phyloP scores from a whole-genome alignment of 1,140 invertebrate genomes.

The Temnothorax curvispinosus region DNA sequence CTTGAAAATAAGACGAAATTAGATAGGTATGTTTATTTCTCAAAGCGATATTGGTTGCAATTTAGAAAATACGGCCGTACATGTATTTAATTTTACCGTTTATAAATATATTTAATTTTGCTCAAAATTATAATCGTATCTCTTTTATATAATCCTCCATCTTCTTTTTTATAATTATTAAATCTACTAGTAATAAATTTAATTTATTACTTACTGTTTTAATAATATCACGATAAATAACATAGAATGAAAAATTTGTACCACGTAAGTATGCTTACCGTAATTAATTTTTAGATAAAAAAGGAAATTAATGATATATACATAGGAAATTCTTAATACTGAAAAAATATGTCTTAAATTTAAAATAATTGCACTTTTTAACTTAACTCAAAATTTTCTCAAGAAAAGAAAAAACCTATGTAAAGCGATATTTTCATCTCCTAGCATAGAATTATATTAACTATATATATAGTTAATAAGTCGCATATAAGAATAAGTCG shows the following conservation, averaged over 20 bases:
- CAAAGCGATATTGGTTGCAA: background rate
- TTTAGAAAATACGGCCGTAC: background rate
- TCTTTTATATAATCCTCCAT: background rate
- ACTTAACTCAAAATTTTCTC: background rate
- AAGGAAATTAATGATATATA: background rate
- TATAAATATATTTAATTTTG: background rate
- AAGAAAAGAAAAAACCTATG: background rate
- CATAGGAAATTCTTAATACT: background rate
- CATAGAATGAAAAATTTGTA: background rate
- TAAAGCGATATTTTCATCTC: background rate
- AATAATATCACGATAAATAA: background rate
- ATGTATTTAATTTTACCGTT: background rate
- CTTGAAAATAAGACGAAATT: slow-evolving; percentile 43
- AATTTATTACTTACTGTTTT: background rate
- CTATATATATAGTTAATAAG: too few species aligned
- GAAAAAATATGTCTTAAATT: background rate
- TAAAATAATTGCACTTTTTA: background rate
- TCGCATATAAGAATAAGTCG: background rate
- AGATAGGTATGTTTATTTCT: slow-evolving; percentile 45
- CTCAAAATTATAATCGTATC: background rate
- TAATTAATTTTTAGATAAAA: background rate
- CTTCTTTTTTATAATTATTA: background rate
- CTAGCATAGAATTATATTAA: background rate
- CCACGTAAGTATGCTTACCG: background rate
- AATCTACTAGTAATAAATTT: background rate